These are phyloP conservation scores for Gymnocheta viridis DNA, from an alignment of 2,888 invertebrate genomes.

Conservation along the genomic window DNA sequence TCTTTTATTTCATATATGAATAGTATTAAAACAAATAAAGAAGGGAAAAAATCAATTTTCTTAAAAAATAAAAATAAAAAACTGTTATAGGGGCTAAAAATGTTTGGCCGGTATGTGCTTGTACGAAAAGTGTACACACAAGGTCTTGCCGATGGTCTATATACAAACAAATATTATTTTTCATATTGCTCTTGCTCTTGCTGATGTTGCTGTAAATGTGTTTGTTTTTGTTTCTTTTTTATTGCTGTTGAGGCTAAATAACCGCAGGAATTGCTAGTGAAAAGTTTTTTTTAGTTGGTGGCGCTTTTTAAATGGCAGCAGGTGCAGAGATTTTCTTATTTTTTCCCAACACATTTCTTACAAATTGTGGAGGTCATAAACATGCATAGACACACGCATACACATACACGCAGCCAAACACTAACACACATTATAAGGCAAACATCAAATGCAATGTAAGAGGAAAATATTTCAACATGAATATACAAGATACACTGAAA, in stretches of 20 bases:
- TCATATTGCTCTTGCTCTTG: neutral
- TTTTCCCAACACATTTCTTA: constrained; percentile 40
- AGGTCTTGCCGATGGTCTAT: constrained; percentile 40
- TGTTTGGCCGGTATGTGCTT: constrained; percentile 40
- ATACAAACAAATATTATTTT: constrained; percentile 5
- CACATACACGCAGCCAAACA: neutral
- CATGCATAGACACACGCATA: neutral
- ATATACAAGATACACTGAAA: constrained; percentile 12
- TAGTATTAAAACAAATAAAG: neutral
- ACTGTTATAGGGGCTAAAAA: constrained; percentile 53
- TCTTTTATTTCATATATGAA: neutral
- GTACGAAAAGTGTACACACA: constrained; percentile 21
- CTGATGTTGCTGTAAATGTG: neutral
- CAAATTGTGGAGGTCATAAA: constrained; percentile 60
- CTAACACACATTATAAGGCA: neutral
- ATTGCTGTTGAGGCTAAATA: neutral
- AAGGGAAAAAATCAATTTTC: constrained; percentile 18
- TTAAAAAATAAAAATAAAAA: constrained; percentile 8
- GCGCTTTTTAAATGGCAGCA: constrained; percentile 54
- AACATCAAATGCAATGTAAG: constrained; percentile 15
- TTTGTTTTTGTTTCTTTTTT: constrained; percentile 3
- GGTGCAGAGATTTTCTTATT: constrained; percentile 50
- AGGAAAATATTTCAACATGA: constrained; percentile 20
- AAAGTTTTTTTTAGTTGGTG: constrained; percentile 18
- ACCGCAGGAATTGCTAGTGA: constrained; percentile 19